Evolutionary conservation across 2,888 invertebrate species (phyloP), one percentile per base, ranked within the genome.

Genomic region (Drosophila merina): DNA sequence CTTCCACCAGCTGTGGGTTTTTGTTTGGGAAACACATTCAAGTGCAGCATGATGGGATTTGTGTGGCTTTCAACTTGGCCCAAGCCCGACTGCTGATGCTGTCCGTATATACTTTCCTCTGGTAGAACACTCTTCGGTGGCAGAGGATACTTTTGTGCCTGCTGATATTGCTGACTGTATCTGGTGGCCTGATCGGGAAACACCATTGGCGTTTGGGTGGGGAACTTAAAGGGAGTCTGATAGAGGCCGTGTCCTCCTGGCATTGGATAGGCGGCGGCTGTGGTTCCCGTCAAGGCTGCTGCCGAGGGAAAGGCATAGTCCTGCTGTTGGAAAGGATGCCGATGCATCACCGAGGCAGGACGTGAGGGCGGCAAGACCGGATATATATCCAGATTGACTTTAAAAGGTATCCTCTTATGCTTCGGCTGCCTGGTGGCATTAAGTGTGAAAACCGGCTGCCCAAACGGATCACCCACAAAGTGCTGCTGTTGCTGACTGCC

Each of bases 311-410:
- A 63, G 1, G 76, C 58, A 28, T 77, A 87, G 1, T 90, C 90
- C 20, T 36, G 36, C 28, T 75, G 49, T 45, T 83, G 86, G 31
- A 86, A 89, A 0, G 90, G 90, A 77, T 88, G 85, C 3, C 89
- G 12, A 42, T 42, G 80, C 56, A 89, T 33, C 10, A 72, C 77
- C 0, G 84, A 79, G 3, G 88, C 83, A 4, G 89, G 79, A 3
- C 90, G 82, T 5, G 87, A 86, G 0, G 91, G 84, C 0, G 87
- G 84, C 49, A 93, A 91, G 49, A 94, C 91, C 0, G 94, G 94
- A 89, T 93, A 94, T 57, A 95, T 93, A 76, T 95, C 94, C 26
- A 95, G 88, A 92, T 95, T 94, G 0, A 95, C 92, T 76, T 94
- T 95, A 63, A 95, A 94, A 0, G 94, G 94, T 76, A 94, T 93